Evolutionary conservation across 1,140 invertebrate genomes (phyloP).

Genomic region (Achroia grisella): DNA sequence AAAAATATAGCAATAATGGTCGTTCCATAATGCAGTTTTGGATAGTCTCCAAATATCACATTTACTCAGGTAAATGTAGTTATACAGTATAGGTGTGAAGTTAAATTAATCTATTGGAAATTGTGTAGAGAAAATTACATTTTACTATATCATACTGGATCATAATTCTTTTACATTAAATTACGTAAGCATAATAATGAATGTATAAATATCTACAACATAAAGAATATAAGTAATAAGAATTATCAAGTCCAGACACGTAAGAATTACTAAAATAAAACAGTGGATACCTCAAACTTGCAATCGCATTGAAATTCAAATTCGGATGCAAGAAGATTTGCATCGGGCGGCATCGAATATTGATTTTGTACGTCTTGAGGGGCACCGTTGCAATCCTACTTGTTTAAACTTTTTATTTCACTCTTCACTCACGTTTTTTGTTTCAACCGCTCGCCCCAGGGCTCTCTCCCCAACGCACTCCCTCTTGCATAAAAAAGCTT

Average conservation of each 20-base stretch:
- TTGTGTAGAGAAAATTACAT: no score
- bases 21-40: no score
- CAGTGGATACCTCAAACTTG: slow-evolving; percentile 28
- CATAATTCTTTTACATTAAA: no score
- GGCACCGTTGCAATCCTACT: slow-evolving; percentile 59
- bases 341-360: slow-evolving; percentile 64
- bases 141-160: no score
- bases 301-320: slow-evolving; percentile 61
- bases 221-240: not conserved
- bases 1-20: no score
- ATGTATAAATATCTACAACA: not conserved
- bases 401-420: slow-evolving; percentile 74
- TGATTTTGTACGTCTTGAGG: slow-evolving; percentile 68
- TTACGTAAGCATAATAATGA: no score
- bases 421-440: slow-evolving; percentile 70
- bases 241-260: slow-evolving; percentile 1
- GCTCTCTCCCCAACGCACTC: slow-evolving; percentile 47
- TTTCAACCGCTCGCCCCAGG: slow-evolving; percentile 66
- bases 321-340: slow-evolving; percentile 61
- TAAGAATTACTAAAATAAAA: slow-evolving; percentile 7
- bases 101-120: no score
- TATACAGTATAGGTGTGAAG: no score
- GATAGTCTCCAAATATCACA: no score
- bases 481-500: slow-evolving; percentile 73
- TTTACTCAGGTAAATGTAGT: no score